These are phyloP conservation scores for Perca schrenkii DNA, from an alignment of 2,113 vertebrate species.

Conservation along the genomic window DNA sequence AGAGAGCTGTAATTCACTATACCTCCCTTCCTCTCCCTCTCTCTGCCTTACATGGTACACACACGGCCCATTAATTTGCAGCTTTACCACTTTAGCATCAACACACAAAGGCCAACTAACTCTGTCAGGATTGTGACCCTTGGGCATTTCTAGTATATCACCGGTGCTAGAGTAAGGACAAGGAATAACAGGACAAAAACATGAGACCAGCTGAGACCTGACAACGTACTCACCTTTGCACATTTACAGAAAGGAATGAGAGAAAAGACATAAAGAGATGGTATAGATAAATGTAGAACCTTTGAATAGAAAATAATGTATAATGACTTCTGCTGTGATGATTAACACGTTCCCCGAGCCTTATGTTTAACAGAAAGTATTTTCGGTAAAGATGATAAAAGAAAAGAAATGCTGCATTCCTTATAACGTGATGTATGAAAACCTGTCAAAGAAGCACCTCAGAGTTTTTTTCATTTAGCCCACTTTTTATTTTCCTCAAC, in stretches of 20 bases:
- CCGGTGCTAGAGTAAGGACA: background rate
- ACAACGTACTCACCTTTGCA: slow-evolving; percentile 38
- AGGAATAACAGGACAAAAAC: slow-evolving; percentile 43
- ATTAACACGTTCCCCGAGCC: background rate
- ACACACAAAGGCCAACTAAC: slow-evolving; percentile 35
- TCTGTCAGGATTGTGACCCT: slow-evolving; percentile 40
- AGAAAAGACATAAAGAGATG: background rate
- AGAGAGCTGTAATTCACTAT: slow-evolving; percentile 28
- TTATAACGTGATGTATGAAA: background rate
- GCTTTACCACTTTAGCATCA: slow-evolving; percentile 26
- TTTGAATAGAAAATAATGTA: background rate
- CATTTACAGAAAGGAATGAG: slow-evolving; percentile 26
- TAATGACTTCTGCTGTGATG: background rate
- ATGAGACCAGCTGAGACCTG: slow-evolving; percentile 53
- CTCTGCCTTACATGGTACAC: slow-evolving; percentile 9
- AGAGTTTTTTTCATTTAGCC: background rate
- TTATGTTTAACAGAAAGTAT: too few species aligned
- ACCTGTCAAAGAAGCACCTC: background rate
- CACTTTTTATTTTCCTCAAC: background rate
- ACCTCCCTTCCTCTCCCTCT: background rate
- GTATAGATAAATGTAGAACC: background rate
- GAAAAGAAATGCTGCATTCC: background rate
- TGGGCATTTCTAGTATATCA: slow-evolving; percentile 25
- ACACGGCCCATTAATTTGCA: slow-evolving; percentile 45
- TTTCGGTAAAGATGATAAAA: background rate